phyloP scores from a whole-genome alignment of 1,140 invertebrate species.

The Drosophila miranda region DNA sequence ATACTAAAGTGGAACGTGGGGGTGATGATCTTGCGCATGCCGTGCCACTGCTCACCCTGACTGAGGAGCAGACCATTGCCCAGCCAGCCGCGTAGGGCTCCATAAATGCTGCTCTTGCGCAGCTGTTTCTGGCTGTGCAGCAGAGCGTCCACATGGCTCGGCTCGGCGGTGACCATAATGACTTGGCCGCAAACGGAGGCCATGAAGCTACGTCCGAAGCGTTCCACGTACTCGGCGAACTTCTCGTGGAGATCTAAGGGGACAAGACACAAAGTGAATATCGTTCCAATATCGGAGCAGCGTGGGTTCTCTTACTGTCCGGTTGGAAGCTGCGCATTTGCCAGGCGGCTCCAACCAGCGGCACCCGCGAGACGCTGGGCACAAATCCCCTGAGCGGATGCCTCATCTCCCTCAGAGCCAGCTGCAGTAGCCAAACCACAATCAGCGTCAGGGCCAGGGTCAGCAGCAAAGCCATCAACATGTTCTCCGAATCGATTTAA shows the following conservation, averaged over 20 bases:
- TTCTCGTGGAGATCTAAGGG: slow-evolving; percentile 61
- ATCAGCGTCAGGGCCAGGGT: background rate
- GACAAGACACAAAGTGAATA: background rate
- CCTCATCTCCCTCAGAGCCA: slow-evolving; percentile 51
- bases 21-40: slow-evolving; percentile 84
- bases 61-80: slow-evolving; percentile 87
- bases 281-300: too few relatives aligned
- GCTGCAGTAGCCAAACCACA: slow-evolving; percentile 16
- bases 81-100: slow-evolving; percentile 85
- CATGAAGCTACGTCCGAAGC: slow-evolving; percentile 84
- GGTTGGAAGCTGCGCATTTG: slow-evolving; percentile 68
- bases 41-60: slow-evolving; percentile 56
- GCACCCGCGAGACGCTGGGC: slow-evolving; percentile 61
- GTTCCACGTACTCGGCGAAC: slow-evolving; percentile 58
- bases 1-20: slow-evolving; percentile 92
- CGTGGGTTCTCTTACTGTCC: slow-evolving; percentile 56
- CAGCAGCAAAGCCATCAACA: slow-evolving; percentile 21
- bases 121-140: slow-evolving; percentile 65
- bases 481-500: too few relatives aligned
- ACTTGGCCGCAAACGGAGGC: slow-evolving; percentile 83
- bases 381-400: slow-evolving; percentile 41
- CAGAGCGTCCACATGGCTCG: slow-evolving; percentile 53
- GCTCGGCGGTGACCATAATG: slow-evolving; percentile 82
- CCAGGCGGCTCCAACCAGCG: slow-evolving; percentile 56
- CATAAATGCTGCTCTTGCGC: slow-evolving; percentile 70